Base-by-base conservation (phyloP, 1,140 invertebrate species). In the Prorops nasuta region DNA sequence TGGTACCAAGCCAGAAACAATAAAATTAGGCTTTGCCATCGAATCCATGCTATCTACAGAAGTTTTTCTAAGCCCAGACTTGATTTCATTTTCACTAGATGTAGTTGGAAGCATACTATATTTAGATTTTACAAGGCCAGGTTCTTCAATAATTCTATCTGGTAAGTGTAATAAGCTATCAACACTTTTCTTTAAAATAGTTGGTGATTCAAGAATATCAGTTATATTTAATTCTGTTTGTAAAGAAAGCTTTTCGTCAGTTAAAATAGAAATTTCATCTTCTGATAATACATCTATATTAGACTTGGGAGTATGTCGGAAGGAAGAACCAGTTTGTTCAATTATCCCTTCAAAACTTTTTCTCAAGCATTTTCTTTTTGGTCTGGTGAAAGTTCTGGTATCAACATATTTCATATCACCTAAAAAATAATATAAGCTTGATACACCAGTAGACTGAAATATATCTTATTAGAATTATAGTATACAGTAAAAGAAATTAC, bases 371-470 rank as follows among this genome's bases (percentile, higher is more conserved):
- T 65, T 61, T 56, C 74, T 77, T 54, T 80, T 80, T 3, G 77
- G 70, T 52, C 79, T 68, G 9, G 77, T 80, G 56, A 79, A 80
- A 38, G 79, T 80, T 53, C 77, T 65, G 2, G 78, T 76, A 48
- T 80, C 76, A 10, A 79, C 67, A 38, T 43, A 60, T 62, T 61
- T 74, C 53, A 44, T 66, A 21, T 51, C 64, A 39, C 37, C 64
- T 64, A 17, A n/a, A 50, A 12, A 31, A 16, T 52, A 15, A 18
- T 39, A 32, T 16, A 20, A 17, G 24, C 3, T 28, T 12, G 10
- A 31, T 0, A 41, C 9, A 38, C 20, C 22, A 7, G 17, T 12
- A 24, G 2, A 37, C 17, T 36, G n/a, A 38, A 34, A 34, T 32
- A 28, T 18, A 19, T n/a, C n/a, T n/a, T n/a, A n/a, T n/a, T 16